Evolutionary conservation across 1,140 invertebrate genomes (phyloP), one percentile per base, ranked within the genome.

Genomic region (Heliconius nattereri): DNA sequence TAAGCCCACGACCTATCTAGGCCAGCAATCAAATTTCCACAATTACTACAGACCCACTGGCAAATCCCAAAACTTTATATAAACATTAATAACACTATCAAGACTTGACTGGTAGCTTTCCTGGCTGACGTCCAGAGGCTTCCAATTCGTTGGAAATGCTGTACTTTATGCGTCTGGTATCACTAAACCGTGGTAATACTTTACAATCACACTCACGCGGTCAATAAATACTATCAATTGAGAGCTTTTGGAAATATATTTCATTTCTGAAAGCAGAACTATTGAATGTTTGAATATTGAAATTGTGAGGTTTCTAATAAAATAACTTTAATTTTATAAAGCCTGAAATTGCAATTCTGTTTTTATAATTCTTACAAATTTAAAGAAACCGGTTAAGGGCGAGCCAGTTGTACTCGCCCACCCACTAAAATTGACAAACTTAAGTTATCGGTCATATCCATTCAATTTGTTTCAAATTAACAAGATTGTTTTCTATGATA

Each of bases 131-230:
- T 83, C 82, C 82, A 85, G 82, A 29, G 75, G 75, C 52, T 73
- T 71, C 29, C 78, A 80, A 73, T 37, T 57, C 72, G 49, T 66
- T 76, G 76, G 78, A 78, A 82, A 82, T 81, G 81, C 72, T 60
- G 79, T 83, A 74, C 83, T 89, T 89, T 88, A 89, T 89, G 87
- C 77, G 86, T 87, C 87, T 88, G 85, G 86, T 84, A 82, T 79
- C 83, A 85, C 83, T 78, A 80, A 83, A 86, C 84, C 84, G 85
- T 80, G 81, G 72, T 83, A 81, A 83, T 81, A 79, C 79, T 79
- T 49, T 81, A 57, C 80, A 81, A 83, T 85, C 82, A 80, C 78
- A 76, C 82, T 77, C 66, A 71, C 35, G 74, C 78, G 79, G 74
- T 81, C 83, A 76, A 83, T 83, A 82, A 84, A 85, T 78, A 80